These are phyloP conservation scores for Tinea semifulvella DNA, from an alignment of 2,888 invertebrate genomes.

Conservation along the genomic window DNA sequence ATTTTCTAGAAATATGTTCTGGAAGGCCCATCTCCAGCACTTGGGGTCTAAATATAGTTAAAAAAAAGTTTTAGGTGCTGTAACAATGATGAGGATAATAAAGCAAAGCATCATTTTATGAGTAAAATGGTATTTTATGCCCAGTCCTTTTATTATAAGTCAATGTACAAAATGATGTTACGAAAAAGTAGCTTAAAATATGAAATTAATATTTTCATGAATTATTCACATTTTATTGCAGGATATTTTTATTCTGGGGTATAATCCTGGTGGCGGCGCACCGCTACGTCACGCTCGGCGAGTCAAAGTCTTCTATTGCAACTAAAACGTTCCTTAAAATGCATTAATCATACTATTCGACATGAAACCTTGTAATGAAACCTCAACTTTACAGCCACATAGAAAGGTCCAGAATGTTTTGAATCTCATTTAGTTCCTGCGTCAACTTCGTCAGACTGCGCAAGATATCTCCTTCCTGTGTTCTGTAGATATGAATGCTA, in stretches of 20 bases:
- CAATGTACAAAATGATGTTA: too few species aligned
- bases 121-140: too few species aligned
- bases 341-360: conserved; percentile 46
- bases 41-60: too few species aligned
- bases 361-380: conserved; percentile 27
- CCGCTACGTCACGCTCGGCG: conserved; percentile 37
- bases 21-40: too few species aligned
- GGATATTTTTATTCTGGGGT: conserved; percentile 20
- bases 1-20: too few species aligned
- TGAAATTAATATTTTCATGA: conserved; percentile 7
- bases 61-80: too few species aligned
- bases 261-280: conserved; percentile 32
- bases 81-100: too few species aligned
- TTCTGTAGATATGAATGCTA: conserved; percentile 15
- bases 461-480: conserved; percentile 26
- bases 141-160: too few species aligned
- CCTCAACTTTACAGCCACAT: conserved; percentile 33
- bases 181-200: neutral
- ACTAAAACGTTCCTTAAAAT: conserved; percentile 50
- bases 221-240: conserved; percentile 9
- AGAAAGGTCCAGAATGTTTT: conserved; percentile 34
- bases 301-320: conserved; percentile 48
- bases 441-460: conserved; percentile 34
- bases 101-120: too few species aligned
- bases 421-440: conserved; percentile 25